phyloP scores from a whole-genome alignment of 2,113 vertebrate genomes.

The Sinocyclocheilus rhinocerous region DNA sequence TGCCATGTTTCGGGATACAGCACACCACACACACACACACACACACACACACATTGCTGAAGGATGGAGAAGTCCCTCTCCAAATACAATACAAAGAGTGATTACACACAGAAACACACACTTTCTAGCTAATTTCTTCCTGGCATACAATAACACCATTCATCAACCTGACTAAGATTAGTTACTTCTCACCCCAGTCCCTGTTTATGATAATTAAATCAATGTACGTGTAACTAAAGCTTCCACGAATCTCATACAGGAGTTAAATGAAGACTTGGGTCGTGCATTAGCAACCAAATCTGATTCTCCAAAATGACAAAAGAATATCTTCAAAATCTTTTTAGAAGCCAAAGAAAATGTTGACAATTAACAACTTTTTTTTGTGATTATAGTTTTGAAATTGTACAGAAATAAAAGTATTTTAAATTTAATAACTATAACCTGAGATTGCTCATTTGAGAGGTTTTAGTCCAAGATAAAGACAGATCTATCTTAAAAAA shows the following conservation, averaged over 20 bases:
- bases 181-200: conserved; percentile 31
- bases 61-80: conserved; percentile 27
- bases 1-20: conserved; percentile 14
- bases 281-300: neutral
- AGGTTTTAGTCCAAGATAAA: neutral
- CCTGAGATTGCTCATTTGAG: neutral
- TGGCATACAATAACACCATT: conserved; percentile 49
- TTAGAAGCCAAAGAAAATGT: neutral
- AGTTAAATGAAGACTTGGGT: conserved; percentile 1
- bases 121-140: conserved; percentile 41
- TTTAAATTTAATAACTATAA: neutral
- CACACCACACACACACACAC: neutral
- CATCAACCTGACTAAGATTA: conserved; percentile 51
- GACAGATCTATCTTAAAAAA: neutral
- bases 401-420: neutral
- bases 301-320: neutral
- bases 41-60: conserved; percentile 22
- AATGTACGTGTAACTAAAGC: conserved; percentile 41
- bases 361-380: neutral
- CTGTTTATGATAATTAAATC: conserved; percentile 54
- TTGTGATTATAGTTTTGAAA: neutral
- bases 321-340: neutral
- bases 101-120: conserved; percentile 11
- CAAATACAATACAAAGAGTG: neutral
- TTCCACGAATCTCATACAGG: neutral